Percentiles rank a stretch among this genome's conserved stretches.
These are phyloP conservation scores for Clitarchus hookeri DNA, from an alignment of 2,888 invertebrate genomes.

Conservation along the genomic window DNA sequence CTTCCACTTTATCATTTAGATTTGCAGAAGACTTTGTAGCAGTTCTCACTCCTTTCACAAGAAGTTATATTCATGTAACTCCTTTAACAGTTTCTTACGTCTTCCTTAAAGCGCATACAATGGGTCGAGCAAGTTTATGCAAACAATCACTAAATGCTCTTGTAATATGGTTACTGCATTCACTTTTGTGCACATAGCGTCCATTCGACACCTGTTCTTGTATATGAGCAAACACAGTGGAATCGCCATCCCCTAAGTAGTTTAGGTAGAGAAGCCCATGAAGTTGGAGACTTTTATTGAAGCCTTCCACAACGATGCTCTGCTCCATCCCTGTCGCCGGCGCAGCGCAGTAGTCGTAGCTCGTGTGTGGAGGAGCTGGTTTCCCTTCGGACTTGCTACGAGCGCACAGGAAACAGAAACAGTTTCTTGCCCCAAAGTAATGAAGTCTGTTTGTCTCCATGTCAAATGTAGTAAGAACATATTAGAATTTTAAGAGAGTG, in stretches of 20 bases:
- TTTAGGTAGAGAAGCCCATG: too few species aligned
- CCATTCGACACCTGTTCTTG: neutral
- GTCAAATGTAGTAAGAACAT: neutral
- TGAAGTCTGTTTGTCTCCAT: neutral
- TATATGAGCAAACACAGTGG: neutral
- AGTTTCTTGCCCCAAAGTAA: neutral
- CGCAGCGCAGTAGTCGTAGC: neutral
- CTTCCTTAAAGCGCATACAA: neutral
- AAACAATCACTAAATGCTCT: neutral
- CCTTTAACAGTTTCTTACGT: too few species aligned
- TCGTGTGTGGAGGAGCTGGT: neutral
- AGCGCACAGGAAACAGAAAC: slow-evolving; percentile 1
- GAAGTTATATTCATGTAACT: too few species aligned
- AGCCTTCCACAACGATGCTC: too few species aligned
- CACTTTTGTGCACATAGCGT: neutral
- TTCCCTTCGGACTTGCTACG: neutral
- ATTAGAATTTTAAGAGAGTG: neutral
- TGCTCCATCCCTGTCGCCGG: too few species aligned
- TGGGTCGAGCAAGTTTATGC: neutral
- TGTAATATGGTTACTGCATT: neutral
- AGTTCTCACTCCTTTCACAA: too few species aligned
- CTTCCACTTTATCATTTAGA: neutral
- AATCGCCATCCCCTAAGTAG: too few species aligned
- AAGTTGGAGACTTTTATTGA: too few species aligned
- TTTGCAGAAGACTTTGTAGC: neutral